Evolutionary conservation across 2,888 invertebrate genomes (phyloP), one percentile per base, ranked within the genome.

Genomic region (Mesochorus sp.): DNA sequence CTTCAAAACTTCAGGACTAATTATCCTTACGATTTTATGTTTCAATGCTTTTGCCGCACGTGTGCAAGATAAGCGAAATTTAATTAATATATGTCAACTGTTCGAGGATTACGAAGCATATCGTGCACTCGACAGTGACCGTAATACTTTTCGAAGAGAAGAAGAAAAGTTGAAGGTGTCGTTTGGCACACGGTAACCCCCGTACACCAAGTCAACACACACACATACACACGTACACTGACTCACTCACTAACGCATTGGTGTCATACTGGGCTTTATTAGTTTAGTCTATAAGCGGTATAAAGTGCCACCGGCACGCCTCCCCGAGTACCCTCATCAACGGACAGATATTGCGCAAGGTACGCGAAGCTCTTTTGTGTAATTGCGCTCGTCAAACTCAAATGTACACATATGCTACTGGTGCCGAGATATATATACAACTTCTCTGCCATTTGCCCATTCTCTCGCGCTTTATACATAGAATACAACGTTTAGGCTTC

Each of bases 321-420:
- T 71, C 66, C 24, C 39, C 51, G 62, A 75, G 64, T 80, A 80
- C 74, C 80, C 77, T 71, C 77, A 57, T 73, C 74, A 78, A 59
- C 71, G 74, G 75, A 70, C 64, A 67, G 77, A 75, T 75, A 75
- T 79, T 75, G 51, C 61, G 70, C 68, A 47, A 72, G 26, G 57
- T 51, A 67, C 64, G 53, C 21, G 44, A n/a, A 44, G 62, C 26
- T 57, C 68, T 68, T 53, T 47, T 59, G 57, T 81, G 78, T 81
- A 80, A 81, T 81, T 79, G 74, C 74, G 79, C 78, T 79, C 80
- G 79, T 81, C 80, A 80, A 81, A 81, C 74, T 77, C 80, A 42
- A 79, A 72, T 62, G 68, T 72, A 77, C 71, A 75, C 72, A 79
- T 71, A 68, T 73, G 73, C 28, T 39, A 19, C 59, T 42, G 12